Base-by-base conservation (phyloP, 2,888 invertebrate genomes). In the Trissolcus japonicus region DNA sequence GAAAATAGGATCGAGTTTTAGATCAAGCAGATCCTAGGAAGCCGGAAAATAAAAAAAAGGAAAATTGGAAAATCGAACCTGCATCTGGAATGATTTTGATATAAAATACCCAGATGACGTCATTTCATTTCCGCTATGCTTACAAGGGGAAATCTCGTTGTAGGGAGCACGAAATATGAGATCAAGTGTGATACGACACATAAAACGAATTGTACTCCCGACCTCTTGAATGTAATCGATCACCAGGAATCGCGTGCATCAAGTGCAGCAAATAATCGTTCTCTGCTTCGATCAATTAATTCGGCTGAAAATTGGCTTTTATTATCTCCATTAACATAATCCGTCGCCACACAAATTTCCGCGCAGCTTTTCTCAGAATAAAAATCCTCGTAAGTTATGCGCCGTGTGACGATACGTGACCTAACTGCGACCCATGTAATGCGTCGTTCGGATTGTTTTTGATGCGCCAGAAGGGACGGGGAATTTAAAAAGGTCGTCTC, bases 121-220 rank as follows among this genome's bases (percentile, higher is more conserved):
- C 66, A 71, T 75, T 48, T 48, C 16, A 55, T 75, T 75, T 69
- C 68, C 65, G 68, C 53, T 53, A 55, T 59, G 56, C 61, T 66
- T 61, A 57, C 66, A 71, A 71, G 66, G 76, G 76, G 68, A 76
- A 71, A 76, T 17, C 53, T 71, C 56, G 50, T 61, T 43, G 69
- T 66, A 76, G 71, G 69, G 76, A 61, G 57, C 40, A 59, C 59
- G 56, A 74, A 74, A 75, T 75, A 61, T 55, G 57, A 69, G 66
- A 60, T 78, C 62, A 43, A 62, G 78, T 61, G 59, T 59, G 63
- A 77, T 65, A 62, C 65, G 73, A 67, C 67, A 21, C 40, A 53
- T 59, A 60, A 68, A 77, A 73, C 51, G 68, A 73, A 77, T 68
- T 59, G 73, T 50, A 43, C 57, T 60, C 61, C 61, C 76, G 46